A percentile compares a stretch with the other conserved stretches of the same genome.
These are phyloP conservation scores for Naja naja DNA, from an alignment of 2,113 vertebrate species.

Conservation along the genomic window DNA sequence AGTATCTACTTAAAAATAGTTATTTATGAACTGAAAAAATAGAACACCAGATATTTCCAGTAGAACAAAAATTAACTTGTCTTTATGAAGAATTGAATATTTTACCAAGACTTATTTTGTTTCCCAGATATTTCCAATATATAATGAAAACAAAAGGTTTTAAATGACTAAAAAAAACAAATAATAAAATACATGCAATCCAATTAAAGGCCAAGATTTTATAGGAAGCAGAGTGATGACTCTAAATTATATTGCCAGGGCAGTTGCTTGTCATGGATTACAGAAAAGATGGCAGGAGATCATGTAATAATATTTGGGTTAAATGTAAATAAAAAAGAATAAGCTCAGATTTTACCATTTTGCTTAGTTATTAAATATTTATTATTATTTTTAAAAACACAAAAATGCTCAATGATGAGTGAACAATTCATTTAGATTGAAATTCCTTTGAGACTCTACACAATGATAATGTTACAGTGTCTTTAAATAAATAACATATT, in stretches of 20 bases:
- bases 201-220: not conserved
- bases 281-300: too few species aligned
- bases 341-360: not conserved
- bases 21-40: not conserved
- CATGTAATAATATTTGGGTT: too few species aligned
- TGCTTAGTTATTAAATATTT: not conserved
- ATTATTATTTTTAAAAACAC: not conserved
- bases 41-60: not conserved
- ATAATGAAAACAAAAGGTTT: not conserved
- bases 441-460: not conserved
- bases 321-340: too few species aligned
- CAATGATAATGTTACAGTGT: not conserved
- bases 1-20: too few species aligned
- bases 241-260: too few species aligned
- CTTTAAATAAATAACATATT: not conserved
- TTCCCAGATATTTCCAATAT: not conserved
- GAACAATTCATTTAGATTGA: not conserved
- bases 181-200: not conserved
- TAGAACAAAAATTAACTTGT: not conserved
- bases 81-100: not conserved
- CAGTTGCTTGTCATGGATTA: too few species aligned
- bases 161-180: not conserved
- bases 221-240: not conserved
- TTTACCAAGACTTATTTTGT: not conserved
- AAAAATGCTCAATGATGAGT: not conserved